A percentile compares a stretch with the other conserved stretches of the same genome.
These are phyloP conservation scores for Diaprepes abbreviatus DNA, from an alignment of 2,888 invertebrate species.

Conservation along the genomic window DNA sequence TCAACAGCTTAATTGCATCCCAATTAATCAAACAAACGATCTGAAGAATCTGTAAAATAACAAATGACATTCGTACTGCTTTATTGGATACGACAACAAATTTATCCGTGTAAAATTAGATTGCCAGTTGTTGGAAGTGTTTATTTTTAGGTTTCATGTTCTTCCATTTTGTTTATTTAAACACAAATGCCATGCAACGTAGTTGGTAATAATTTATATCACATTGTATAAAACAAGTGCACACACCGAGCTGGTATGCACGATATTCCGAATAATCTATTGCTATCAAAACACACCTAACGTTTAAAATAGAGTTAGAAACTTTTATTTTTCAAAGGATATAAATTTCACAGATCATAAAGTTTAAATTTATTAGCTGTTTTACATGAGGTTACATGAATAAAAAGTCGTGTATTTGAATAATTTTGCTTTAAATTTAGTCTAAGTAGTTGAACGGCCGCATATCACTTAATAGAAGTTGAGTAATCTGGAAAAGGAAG, in stretches of 20 bases:
- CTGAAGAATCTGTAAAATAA: conserved; percentile 40
- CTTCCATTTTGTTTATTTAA: conserved; percentile 37
- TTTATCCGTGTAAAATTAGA: conserved; percentile 48
- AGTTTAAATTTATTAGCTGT: conserved; percentile 36
- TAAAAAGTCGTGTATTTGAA: conserved; percentile 28
- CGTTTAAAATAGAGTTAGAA: conserved; percentile 32
- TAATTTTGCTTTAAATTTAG: conserved; percentile 19
- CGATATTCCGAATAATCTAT: conserved; percentile 40
- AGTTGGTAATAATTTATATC: conserved; percentile 38
- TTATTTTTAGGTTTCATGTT: conserved; percentile 41
- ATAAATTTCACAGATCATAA: conserved; percentile 44
- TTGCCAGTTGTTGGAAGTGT: conserved; percentile 23
- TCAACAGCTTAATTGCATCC: conserved; percentile 19
- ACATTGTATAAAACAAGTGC: conserved; percentile 37
- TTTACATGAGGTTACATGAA: conserved; percentile 28
- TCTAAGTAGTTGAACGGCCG: conserved; percentile 1
- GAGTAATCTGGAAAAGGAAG: neutral
- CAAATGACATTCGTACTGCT: conserved; percentile 37
- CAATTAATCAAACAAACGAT: conserved; percentile 33
- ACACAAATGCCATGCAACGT: conserved; percentile 24
- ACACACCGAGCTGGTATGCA: conserved; percentile 33
- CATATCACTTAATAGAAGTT: neutral
- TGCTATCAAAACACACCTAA: conserved; percentile 45
- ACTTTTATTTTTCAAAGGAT: conserved; percentile 27
- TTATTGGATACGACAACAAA: conserved; percentile 47